Evolutionary conservation across 1,140 invertebrate species (phyloP).

Genomic region (Drosophila asahinai): DNA sequence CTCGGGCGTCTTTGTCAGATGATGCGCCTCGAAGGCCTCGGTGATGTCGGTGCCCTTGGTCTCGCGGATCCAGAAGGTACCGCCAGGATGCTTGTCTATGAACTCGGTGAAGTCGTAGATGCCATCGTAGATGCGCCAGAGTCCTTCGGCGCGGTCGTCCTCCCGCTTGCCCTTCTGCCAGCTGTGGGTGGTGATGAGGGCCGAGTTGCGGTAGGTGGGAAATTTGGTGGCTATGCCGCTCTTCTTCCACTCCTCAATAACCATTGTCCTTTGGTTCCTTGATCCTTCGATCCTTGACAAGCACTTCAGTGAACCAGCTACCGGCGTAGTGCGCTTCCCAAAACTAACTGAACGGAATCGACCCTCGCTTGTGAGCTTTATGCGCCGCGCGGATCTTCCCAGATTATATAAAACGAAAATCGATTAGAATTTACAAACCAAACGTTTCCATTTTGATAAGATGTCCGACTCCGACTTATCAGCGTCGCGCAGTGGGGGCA

Average conservation of each 20-base stretch:
- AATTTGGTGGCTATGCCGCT: slow-evolving; percentile 78
- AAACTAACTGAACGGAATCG: slow-evolving; percentile 38
- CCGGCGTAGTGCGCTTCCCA: slow-evolving; percentile 5
- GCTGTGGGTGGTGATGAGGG: slow-evolving; percentile 67
- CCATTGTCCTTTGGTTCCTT: slow-evolving; percentile 54
- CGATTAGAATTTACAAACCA: slow-evolving; percentile 21
- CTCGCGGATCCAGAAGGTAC: slow-evolving; percentile 88
- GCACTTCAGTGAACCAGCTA: slow-evolving; percentile 4
- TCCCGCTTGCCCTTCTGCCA: slow-evolving; percentile 87
- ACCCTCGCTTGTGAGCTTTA: slow-evolving; percentile 25
- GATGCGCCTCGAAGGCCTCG: slow-evolving; percentile 89
- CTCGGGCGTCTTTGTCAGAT: slow-evolving; percentile 85
- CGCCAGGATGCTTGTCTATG: slow-evolving; percentile 89
- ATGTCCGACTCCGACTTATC: slow-evolving; percentile 9
- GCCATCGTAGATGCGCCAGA: slow-evolving; percentile 89
- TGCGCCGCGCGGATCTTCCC: slow-evolving; percentile 13
- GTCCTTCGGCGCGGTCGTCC: slow-evolving; percentile 88
- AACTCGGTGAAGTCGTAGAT: slow-evolving; percentile 90
- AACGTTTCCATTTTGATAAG: slow-evolving; percentile 74
- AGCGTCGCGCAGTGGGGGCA: slow-evolving; percentile 4
- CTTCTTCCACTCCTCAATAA: slow-evolving; percentile 76
- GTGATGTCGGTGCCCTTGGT: slow-evolving; percentile 91
- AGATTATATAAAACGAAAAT: slow-evolving; percentile 52
- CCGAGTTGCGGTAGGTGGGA: slow-evolving; percentile 73
- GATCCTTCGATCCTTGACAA: slow-evolving; percentile 9